These are phyloP conservation scores for Hyles vespertilio DNA, from an alignment of 1,140 invertebrate genomes.

Conservation along the genomic window DNA sequence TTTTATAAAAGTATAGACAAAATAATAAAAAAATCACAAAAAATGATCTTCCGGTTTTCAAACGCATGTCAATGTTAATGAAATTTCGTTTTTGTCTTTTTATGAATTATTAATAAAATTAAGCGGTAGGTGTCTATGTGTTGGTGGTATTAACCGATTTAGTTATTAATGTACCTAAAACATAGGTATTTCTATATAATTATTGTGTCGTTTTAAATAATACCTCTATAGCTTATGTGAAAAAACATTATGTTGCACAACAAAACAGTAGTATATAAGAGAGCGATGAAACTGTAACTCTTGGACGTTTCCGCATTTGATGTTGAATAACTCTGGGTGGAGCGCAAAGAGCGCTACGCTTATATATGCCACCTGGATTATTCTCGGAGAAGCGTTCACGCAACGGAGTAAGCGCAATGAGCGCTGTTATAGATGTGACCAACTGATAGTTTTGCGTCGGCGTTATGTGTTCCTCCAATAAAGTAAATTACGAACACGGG, in stretches of 20 bases:
- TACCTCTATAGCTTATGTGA: slow-evolving; percentile 74
- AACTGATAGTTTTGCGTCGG: too few species aligned
- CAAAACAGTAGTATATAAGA: slow-evolving; percentile 58
- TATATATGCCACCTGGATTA: too few species aligned
- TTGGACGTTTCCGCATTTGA: not conserved
- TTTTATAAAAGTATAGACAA: slow-evolving; percentile 65
- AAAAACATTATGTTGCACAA: slow-evolving; percentile 69
- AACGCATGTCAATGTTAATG: slow-evolving; percentile 45
- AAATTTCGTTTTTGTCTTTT: slow-evolving; percentile 66
- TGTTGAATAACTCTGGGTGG: too few species aligned
- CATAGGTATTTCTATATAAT: slow-evolving; percentile 69
- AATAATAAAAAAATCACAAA: slow-evolving; percentile 47
- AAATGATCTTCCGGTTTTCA: slow-evolving; percentile 64
- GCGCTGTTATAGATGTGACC: too few species aligned
- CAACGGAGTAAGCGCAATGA: too few species aligned
- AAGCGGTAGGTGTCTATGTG: slow-evolving; percentile 67
- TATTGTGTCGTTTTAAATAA: slow-evolving; percentile 71
- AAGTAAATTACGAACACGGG: slow-evolving; percentile 6
- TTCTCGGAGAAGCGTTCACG: too few species aligned
- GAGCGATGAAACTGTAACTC: slow-evolving; percentile 53
- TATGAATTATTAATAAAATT: slow-evolving; percentile 64
- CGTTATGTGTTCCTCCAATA: slow-evolving; percentile 5
- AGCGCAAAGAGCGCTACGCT: too few species aligned
- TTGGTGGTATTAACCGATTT: slow-evolving; percentile 69
- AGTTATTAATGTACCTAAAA: slow-evolving; percentile 61